Conservation (phyloP, 1,140 invertebrate species). For the Caenorhabditis briggsae region DNA sequence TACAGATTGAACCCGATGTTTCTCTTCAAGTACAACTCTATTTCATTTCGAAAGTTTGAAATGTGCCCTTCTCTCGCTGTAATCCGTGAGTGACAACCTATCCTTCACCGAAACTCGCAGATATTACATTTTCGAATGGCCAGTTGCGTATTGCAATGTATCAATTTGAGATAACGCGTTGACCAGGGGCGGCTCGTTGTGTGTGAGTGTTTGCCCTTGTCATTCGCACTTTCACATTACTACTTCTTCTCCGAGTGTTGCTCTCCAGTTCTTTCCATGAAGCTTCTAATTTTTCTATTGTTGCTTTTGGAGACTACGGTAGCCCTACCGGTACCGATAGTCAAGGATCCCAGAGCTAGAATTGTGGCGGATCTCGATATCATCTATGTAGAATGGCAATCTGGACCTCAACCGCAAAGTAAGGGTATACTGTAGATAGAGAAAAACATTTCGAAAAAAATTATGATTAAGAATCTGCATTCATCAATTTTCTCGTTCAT, state of each 20-base stretch:
- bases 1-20: background rate
- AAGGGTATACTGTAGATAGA: too few species aligned
- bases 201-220: slow-evolving; percentile 38
- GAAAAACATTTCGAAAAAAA: too few species aligned
- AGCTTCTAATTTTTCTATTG: background rate
- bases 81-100: slow-evolving; percentile 35
- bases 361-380: background rate
- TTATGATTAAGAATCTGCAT: too few species aligned
- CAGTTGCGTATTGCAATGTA: slow-evolving; percentile 54
- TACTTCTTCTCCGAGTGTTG: slow-evolving; percentile 9
- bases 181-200: slow-evolving; percentile 33
- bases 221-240: slow-evolving; percentile 38
- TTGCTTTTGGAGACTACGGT: background rate
- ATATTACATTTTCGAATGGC: slow-evolving; percentile 55
- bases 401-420: slow-evolving; percentile 3
- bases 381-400: slow-evolving; percentile 17
- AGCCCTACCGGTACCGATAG: slow-evolving; percentile 5
- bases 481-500: too few species aligned
- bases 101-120: slow-evolving; percentile 40
- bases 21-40: background rate
- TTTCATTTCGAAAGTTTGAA: slow-evolving; percentile 37
- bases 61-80: slow-evolving; percentile 11
- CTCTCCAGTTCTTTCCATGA: background rate
- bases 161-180: slow-evolving; percentile 44
- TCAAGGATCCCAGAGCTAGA: background rate